These are phyloP conservation scores for Rutilus rutilus DNA, from an alignment of 2,113 vertebrate species.

Conservation along the genomic window DNA sequence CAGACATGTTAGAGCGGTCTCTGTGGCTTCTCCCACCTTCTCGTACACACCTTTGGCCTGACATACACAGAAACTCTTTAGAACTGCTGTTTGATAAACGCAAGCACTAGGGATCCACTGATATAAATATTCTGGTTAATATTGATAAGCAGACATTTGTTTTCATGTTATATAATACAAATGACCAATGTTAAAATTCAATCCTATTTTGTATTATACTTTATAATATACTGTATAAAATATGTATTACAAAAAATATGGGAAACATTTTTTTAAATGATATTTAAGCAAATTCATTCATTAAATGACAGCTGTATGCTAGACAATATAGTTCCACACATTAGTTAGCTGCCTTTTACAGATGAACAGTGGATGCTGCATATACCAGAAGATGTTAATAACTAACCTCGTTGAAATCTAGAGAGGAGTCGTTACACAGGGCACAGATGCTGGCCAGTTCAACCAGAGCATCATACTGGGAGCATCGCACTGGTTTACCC, in stretches of 20 bases:
- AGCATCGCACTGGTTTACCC: slow-evolving; percentile 86
- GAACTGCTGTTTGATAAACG: background rate
- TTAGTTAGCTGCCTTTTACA: background rate
- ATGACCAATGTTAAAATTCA: no score
- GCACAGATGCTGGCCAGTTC: slow-evolving; percentile 97
- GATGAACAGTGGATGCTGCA: background rate
- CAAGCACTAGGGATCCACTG: background rate
- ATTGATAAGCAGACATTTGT: background rate
- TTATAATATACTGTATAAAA: no score
- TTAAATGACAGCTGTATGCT: background rate
- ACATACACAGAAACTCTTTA: background rate
- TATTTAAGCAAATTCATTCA: background rate
- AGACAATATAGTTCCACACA: background rate
- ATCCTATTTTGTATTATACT: no score
- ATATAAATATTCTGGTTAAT: background rate
- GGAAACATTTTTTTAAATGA: background rate
- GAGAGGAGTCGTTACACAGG: slow-evolving; percentile 96
- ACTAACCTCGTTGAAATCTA: slow-evolving; percentile 96
- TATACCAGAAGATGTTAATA: slow-evolving; percentile 14
- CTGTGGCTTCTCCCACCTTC: slow-evolving; percentile 92
- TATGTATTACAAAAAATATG: no score
- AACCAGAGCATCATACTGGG: slow-evolving; percentile 90
- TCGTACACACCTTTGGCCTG: slow-evolving; percentile 89
- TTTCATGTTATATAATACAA: background rate
- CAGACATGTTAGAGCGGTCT: slow-evolving; percentile 87